These are phyloP conservation scores for Spilosoma lubricipeda DNA, from an alignment of 2,888 invertebrate genomes.

Conservation along the genomic window DNA sequence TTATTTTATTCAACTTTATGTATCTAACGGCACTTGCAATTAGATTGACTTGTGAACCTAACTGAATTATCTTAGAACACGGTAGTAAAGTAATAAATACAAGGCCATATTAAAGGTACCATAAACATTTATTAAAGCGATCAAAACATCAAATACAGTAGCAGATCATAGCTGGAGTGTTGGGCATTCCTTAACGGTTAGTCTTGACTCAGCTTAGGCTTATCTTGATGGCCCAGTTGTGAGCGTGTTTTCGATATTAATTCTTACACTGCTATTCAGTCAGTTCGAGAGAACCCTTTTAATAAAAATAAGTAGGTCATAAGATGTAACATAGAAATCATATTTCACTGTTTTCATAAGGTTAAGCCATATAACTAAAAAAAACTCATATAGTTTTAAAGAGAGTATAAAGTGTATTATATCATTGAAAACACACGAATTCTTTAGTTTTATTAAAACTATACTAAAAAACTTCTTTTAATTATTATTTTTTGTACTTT, in stretches of 20 bases:
- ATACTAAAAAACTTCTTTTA: not conserved
- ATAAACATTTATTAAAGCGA: slow-evolving; percentile 42
- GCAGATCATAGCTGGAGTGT: slow-evolving; percentile 40
- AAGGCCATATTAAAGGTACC: slow-evolving; percentile 32
- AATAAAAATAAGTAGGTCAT: slow-evolving; percentile 46
- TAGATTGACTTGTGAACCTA: not conserved
- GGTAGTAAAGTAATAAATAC: slow-evolving; percentile 12
- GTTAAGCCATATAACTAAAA: not conserved
- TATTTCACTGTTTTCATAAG: slow-evolving; percentile 38
- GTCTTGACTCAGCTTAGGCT: slow-evolving; percentile 41
- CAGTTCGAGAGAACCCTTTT: slow-evolving; percentile 41
- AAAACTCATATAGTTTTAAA: not conserved
- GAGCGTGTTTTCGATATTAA: slow-evolving; percentile 40
- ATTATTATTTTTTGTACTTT: too few relatives aligned
- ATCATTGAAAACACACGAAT: too few relatives aligned
- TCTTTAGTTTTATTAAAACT: not conserved
- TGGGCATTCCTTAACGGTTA: slow-evolving; percentile 45
- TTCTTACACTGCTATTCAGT: slow-evolving; percentile 25
- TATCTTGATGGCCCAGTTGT: slow-evolving; percentile 54
- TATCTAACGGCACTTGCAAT: not conserved
- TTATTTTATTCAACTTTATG: not conserved
- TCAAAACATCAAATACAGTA: slow-evolving; percentile 34
- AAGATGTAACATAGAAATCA: slow-evolving; percentile 31
- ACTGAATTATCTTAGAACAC: slow-evolving; percentile 1
- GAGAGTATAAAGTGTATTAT: too few relatives aligned